phyloP scores from a whole-genome alignment of 2,113 vertebrate species.

The Nothocercus nigrocapillus region DNA sequence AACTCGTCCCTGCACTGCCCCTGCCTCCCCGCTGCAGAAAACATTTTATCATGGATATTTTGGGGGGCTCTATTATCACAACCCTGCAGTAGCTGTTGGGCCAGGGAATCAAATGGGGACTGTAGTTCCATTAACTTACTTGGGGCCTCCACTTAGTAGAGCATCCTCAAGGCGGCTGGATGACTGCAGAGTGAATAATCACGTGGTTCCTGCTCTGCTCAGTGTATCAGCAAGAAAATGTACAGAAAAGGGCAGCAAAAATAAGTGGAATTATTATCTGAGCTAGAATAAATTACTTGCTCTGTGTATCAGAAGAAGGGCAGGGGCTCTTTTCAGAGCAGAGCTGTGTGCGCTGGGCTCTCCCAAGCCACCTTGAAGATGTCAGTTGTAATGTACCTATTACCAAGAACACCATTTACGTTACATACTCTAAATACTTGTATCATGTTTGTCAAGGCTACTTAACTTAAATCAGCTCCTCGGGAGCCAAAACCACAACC shows the following conservation, averaged over 20 bases:
- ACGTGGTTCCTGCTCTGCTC: background rate
- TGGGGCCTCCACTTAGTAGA: background rate
- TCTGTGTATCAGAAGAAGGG: background rate
- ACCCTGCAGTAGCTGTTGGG: background rate
- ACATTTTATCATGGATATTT: background rate
- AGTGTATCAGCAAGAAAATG: background rate
- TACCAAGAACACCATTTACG: background rate
- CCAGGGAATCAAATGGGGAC: background rate
- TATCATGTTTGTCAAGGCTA: background rate
- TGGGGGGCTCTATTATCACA: background rate
- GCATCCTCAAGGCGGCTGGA: background rate
- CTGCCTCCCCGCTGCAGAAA: background rate
- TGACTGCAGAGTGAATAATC: background rate
- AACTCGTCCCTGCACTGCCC: background rate
- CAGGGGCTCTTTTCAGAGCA: background rate
- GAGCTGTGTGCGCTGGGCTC: background rate
- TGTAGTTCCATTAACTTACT: background rate
- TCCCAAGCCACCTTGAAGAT: background rate
- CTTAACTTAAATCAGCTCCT: constrained; percentile 24
- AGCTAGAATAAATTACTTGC: constrained; percentile 5
- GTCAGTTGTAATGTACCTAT: background rate
- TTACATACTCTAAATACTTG: background rate
- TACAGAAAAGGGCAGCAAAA: background rate
- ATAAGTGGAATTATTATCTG: background rate
- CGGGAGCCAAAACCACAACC: background rate